Percentiles rank a stretch among this genome's conserved stretches.
phyloP scores from a whole-genome alignment of 2,113 vertebrate genomes.

The Tupaia tana region DNA sequence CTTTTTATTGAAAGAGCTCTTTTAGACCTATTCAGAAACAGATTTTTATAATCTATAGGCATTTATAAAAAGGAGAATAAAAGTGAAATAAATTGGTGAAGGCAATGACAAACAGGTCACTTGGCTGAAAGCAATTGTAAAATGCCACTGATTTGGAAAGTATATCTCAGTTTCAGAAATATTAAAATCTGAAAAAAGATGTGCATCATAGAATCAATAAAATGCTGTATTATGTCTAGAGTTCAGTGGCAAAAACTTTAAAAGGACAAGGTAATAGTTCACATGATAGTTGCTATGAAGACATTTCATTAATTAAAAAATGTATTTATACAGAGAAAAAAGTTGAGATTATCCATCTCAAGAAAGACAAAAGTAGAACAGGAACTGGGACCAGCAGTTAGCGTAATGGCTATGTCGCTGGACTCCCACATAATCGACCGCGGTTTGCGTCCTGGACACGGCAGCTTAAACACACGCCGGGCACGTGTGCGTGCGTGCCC shows the following conservation, averaged over 20 bases:
- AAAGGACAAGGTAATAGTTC: constrained; percentile 23
- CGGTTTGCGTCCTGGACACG: too few relatives aligned
- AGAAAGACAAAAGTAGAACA: neutral
- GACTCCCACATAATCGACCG: too few relatives aligned
- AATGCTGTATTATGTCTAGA: neutral
- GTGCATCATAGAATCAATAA: neutral
- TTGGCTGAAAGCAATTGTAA: neutral
- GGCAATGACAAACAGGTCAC: constrained; percentile 46
- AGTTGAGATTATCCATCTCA: neutral
- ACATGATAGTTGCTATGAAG: neutral
- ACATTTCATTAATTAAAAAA: neutral
- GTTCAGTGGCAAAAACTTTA: neutral
- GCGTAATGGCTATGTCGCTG: too few relatives aligned
- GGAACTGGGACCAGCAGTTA: too few relatives aligned
- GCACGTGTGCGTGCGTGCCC: too few relatives aligned
- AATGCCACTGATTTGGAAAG: neutral
- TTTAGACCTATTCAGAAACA: neutral
- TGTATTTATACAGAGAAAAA: neutral
- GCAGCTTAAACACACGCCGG: too few relatives aligned
- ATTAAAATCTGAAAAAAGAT: neutral
- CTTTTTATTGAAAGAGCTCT: constrained; percentile 44
- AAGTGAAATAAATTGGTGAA: constrained; percentile 47
- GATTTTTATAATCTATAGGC: neutral
- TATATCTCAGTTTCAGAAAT: constrained; percentile 26
- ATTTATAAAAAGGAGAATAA: constrained; percentile 18